phyloP scores from a whole-genome alignment of 2,113 vertebrate species.

The Rana temporaria region DNA sequence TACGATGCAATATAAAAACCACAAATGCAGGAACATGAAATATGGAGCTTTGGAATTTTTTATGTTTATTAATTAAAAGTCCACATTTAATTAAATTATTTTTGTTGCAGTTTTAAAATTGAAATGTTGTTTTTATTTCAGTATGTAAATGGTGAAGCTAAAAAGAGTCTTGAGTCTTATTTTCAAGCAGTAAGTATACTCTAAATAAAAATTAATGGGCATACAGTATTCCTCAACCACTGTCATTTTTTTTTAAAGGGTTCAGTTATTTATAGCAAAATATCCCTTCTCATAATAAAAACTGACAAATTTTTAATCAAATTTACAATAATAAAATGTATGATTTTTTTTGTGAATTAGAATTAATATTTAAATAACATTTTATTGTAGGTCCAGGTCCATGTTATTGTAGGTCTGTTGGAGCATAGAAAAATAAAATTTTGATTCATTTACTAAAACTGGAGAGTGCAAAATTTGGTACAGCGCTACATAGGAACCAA shows the following conservation, averaged over 20 bases:
- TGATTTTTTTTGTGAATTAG: too few relatives aligned
- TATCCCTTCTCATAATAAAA: not conserved
- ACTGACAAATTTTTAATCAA: not conserved
- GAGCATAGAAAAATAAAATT: too few relatives aligned
- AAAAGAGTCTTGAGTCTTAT: not conserved
- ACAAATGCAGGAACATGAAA: not conserved
- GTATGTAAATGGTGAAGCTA: conserved; percentile 21
- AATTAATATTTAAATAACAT: too few relatives aligned
- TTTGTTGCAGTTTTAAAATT: conserved; percentile 1
- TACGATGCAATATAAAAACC: conserved; percentile 3
- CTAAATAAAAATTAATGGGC: not conserved
- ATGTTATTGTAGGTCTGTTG: too few relatives aligned
- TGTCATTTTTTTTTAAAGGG: conserved; percentile 1
- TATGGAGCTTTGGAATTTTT: not conserved
- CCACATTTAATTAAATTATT: conserved; percentile 11
- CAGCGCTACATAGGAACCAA: too few relatives aligned
- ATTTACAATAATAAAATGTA: not conserved
- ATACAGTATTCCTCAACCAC: not conserved
- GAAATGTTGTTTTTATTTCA: not conserved
- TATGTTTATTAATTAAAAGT: conserved; percentile 36
- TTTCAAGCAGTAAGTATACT: not conserved
- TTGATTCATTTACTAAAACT: too few relatives aligned
- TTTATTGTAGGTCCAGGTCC: too few relatives aligned
- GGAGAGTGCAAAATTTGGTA: too few relatives aligned
- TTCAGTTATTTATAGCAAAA: not conserved